A percentile compares a stretch with the other conserved stretches of the same genome.
phyloP scores from a whole-genome alignment of 2,888 invertebrate species.

The Patella depressa region DNA sequence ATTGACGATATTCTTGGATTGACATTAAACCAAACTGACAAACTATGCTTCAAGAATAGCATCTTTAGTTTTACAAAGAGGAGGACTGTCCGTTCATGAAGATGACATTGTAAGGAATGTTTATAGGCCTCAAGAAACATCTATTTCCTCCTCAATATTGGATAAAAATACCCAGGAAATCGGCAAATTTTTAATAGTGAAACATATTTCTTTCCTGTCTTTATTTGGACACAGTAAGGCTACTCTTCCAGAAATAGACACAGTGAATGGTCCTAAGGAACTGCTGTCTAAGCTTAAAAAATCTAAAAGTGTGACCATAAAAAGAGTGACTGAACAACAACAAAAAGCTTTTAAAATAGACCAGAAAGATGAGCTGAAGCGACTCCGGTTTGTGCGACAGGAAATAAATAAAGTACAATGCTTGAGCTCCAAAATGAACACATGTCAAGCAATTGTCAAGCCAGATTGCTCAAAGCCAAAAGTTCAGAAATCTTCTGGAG shows the following conservation, averaged over 20 bases:
- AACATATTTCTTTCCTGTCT: constrained; percentile 3
- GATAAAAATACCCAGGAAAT: constrained; percentile 21
- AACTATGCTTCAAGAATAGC: constrained; percentile 24
- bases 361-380: constrained; percentile 24
- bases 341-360: constrained; percentile 17
- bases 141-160: constrained; percentile 12
- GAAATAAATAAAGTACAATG: constrained; percentile 21
- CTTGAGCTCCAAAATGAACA: constrained; percentile 30
- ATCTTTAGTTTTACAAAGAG: constrained; percentile 21
- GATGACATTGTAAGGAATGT: constrained; percentile 23
- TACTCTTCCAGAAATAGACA: too few species aligned
- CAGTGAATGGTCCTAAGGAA: too few species aligned
- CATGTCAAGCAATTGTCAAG: constrained; percentile 34
- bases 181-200: constrained; percentile 27
- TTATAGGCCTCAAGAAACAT: constrained; percentile 15
- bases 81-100: constrained; percentile 15
- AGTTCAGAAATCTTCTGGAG: neutral
- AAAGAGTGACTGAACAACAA: constrained; percentile 15
- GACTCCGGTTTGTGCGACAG: constrained; percentile 15
- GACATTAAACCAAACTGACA: constrained; percentile 15
- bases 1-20: too few species aligned
- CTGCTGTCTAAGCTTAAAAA: too few species aligned
- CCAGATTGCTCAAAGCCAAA: constrained; percentile 32
- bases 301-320: neutral
- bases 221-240: neutral